Percentiles rank a stretch among this genome's conserved stretches.
Evolutionary conservation across 2,888 invertebrate species (phyloP).

Genomic region (Cheilosia grossa): DNA sequence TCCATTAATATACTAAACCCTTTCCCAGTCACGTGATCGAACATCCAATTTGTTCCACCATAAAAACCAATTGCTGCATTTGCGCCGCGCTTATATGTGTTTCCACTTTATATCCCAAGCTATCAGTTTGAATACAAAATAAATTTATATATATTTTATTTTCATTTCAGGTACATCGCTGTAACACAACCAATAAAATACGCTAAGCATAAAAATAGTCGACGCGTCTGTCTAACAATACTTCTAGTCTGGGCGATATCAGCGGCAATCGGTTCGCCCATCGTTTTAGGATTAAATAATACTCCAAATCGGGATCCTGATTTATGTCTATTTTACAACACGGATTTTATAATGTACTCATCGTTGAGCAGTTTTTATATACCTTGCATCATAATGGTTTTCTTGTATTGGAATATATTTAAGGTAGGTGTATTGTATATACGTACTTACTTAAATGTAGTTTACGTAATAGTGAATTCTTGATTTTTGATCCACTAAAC

Average conservation of each 20-base stretch:
- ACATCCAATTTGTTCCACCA: too few species aligned
- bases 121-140: not conserved
- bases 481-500: conserved; percentile 19
- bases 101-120: not conserved
- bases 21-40: too few species aligned
- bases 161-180: conserved; percentile 94
- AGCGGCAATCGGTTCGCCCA: conserved; percentile 97
- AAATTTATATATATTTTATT: not conserved
- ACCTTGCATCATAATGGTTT: conserved; percentile 99
- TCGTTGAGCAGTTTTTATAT: conserved; percentile 99
- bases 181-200: conserved; percentile 99
- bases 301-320: conserved; percentile 92
- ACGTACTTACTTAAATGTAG: too few species aligned
- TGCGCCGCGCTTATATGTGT: not conserved
- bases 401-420: conserved; percentile 98
- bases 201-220: conserved; percentile 98
- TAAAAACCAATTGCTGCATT: too few species aligned
- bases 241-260: conserved; percentile 98
- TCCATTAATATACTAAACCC: not conserved
- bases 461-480: not conserved
- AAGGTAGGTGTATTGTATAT: conserved; percentile 86
- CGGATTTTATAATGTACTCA: conserved; percentile 98
- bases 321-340: conserved; percentile 98
- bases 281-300: conserved; percentile 97
- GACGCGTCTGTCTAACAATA: conserved; percentile 97